Percentiles rank a stretch among this genome's conserved stretches.
These are phyloP conservation scores for Tenualosa ilisha DNA, from an alignment of 2,797 vertebrate species.

Conservation along the genomic window DNA sequence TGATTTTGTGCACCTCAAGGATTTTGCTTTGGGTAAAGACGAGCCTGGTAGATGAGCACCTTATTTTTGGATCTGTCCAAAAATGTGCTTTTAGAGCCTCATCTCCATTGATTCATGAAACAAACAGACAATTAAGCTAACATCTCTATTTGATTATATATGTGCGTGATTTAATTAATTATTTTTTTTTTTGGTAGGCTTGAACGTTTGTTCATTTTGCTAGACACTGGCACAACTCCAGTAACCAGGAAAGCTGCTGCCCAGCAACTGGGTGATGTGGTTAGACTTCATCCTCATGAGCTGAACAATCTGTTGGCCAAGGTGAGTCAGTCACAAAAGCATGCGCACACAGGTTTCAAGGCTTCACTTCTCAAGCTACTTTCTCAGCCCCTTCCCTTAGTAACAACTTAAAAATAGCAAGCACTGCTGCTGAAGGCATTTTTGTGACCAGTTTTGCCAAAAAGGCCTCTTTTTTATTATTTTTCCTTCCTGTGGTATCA, in stretches of 20 bases:
- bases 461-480: too few relatives aligned
- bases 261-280: constrained; percentile 96
- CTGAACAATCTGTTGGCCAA: constrained; percentile 93
- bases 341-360: not conserved
- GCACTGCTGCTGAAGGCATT: too few relatives aligned
- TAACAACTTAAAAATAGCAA: too few relatives aligned
- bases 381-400: too few relatives aligned
- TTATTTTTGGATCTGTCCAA: not conserved
- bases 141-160: not conserved
- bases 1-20: constrained; percentile 4
- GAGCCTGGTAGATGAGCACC: not conserved
- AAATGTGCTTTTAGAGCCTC: not conserved
- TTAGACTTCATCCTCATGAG: constrained; percentile 97
- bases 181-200: constrained; percentile 72
- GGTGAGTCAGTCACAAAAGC: constrained; percentile 68
- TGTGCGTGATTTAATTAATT: not conserved
- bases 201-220: constrained; percentile 96
- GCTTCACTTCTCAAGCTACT: not conserved
- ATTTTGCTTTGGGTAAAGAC: not conserved
- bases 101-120: not conserved
- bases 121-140: not conserved
- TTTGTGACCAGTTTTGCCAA: too few relatives aligned
- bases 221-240: constrained; percentile 97
- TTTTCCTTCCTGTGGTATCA: too few relatives aligned
- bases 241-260: constrained; percentile 98